Base-by-base conservation (phyloP, 2,888 invertebrate species). In the Disparrhopalites patrizii region DNA sequence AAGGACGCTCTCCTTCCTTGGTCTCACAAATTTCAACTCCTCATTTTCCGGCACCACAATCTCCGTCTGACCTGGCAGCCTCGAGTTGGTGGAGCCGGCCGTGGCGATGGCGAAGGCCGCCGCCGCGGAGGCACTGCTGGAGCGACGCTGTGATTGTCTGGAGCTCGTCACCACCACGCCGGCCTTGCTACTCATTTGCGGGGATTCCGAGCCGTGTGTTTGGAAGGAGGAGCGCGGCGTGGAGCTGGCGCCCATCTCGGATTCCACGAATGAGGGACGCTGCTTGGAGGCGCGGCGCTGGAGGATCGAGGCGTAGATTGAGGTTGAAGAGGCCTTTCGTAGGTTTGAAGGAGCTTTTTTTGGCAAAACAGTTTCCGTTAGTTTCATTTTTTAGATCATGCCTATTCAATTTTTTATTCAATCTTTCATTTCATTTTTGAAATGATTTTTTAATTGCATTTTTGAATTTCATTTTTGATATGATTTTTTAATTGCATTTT, bases 141-240 rank as follows among this genome's bases (percentile, higher is more conserved):
- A 92, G 90, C 93, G 88, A 79, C 94, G 81, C 77, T 92, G 90
- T 15, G 93, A 91, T 78, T 91, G 89, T 57, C 93, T 82, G 76
- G 90, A 92, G 2, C 93, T 93, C 1, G 93, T 93, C 65, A 94
- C 91, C 60, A 93, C 93, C 7, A 93, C 92, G 0, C 93, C 93
- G 1, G 90, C 91, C 79, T 90, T 90, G 71, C 84, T 83, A n/a
- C 83, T 81, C 76, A 83, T 82, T 72, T 82, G 82, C 0, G 83
- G 82, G 1, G 82, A 82, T 74, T 85, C 85, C 1, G 78, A 77
- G 65, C 83, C 83, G 62, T 76, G 75, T 0, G 76, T 77, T 76
- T 85, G 85, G 76, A 86, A 84, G 73, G 85, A 85, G 54, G 86
- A 82, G 51, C 86, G 78, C 1, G 84, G 82, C 7, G 85, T 83